These are phyloP conservation scores for Caenorhabditis sp. DNA, from an alignment of 2,888 invertebrate genomes.

Conservation along the genomic window DNA sequence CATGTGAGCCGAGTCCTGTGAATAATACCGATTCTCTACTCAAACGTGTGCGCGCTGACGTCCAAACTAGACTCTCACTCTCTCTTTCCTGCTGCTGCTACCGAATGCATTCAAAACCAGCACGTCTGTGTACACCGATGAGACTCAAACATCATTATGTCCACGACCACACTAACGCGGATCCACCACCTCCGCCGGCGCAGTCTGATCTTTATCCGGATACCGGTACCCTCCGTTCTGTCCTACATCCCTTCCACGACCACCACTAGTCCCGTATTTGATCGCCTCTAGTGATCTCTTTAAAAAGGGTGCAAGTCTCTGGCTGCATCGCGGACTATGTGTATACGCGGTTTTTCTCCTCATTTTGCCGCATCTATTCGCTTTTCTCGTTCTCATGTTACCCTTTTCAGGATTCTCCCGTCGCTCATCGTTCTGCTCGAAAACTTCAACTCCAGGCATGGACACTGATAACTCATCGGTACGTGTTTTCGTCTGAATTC, in stretches of 20 bases:
- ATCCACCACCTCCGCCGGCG: conserved; percentile 10
- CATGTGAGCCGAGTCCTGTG: conserved; percentile 3
- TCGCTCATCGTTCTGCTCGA: conserved; percentile 55
- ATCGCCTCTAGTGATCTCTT: conserved; percentile 3
- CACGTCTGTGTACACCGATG: conserved; percentile 18
- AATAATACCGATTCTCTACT: neutral
- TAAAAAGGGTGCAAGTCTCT: too few species aligned
- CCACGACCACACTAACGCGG: neutral
- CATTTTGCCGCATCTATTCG: neutral
- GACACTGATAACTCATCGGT: conserved; percentile 44
- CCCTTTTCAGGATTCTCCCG: conserved; percentile 48
- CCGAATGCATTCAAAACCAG: neutral
- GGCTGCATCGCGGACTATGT: too few species aligned
- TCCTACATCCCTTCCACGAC: conserved; percentile 1
- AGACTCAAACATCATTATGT: conserved; percentile 8
- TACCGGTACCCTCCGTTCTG: neutral
- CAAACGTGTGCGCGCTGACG: neutral
- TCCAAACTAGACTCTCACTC: conserved; percentile 20
- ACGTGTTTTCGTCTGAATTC: neutral
- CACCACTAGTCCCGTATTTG: conserved; percentile 2
- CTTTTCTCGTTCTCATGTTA: conserved; percentile 5
- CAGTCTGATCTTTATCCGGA: conserved; percentile 15
- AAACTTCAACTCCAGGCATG: conserved; percentile 54
- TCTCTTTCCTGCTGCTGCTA: too few species aligned
- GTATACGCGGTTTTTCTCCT: neutral